Evolutionary conservation across 2,888 invertebrate species (phyloP).

Genomic region (Clanis bilineata): DNA sequence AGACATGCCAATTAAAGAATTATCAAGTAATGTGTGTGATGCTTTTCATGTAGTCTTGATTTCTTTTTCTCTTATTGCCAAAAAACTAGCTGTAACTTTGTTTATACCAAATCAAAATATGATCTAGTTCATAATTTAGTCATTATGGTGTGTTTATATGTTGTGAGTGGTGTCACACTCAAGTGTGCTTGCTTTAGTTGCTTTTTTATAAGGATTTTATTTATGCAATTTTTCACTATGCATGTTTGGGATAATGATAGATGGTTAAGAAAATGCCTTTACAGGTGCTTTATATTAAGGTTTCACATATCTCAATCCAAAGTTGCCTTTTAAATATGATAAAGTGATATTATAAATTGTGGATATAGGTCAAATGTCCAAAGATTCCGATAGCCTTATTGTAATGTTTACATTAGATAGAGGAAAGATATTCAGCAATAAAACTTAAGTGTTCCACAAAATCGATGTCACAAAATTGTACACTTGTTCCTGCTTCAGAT

Average conservation of each 20-base stretch:
- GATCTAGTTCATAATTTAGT: conserved; percentile 80
- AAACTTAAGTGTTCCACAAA: conserved; percentile 58
- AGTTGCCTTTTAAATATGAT: conserved; percentile 81
- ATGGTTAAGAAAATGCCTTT: conserved; percentile 67
- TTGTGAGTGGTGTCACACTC: conserved; percentile 64
- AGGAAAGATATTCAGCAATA: conserved; percentile 45
- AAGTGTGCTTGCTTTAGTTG: conserved; percentile 76
- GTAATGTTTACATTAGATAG: conserved; percentile 71
- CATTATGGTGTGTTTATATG: conserved; percentile 79
- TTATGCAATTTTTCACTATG: conserved; percentile 53
- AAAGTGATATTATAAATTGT: conserved; percentile 69
- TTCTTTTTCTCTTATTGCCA: conserved; percentile 80
- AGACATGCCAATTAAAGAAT: conserved; percentile 17
- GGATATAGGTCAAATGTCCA: conserved; percentile 70
- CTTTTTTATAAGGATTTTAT: conserved; percentile 59
- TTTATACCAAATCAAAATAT: conserved; percentile 72
- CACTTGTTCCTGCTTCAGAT: conserved; percentile 62
- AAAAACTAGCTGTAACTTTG: conserved; percentile 75
- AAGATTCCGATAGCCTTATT: conserved; percentile 66
- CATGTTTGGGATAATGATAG: conserved; percentile 69
- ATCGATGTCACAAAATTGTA: conserved; percentile 49
- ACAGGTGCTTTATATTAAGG: conserved; percentile 77
- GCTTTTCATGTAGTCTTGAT: conserved; percentile 57
- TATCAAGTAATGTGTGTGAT: conserved; percentile 32
- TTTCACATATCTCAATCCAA: conserved; percentile 77